Base-by-base conservation (phyloP, 2,797 vertebrate species). In the Gadopsis marmoratus region DNA sequence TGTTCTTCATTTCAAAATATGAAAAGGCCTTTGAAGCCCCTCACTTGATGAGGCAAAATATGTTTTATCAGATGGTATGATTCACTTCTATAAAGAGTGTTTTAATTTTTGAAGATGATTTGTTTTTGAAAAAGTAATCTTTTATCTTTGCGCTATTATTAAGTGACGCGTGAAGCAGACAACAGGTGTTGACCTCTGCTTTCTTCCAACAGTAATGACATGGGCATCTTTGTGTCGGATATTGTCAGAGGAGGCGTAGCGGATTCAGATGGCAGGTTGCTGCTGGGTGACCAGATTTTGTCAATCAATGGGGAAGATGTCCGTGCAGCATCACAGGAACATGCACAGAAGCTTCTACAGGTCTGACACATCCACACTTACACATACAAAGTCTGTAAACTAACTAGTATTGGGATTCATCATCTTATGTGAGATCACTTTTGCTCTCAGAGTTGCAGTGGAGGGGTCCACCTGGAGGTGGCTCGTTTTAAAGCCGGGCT, bases 141-240 rank as follows among this genome's bases (percentile, higher is more conserved):
- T 9, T 21, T 29, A 3, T 59, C 26, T 60, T 21, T 19, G 9
- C 31, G 21, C 10, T 66, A 19, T 41, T 45, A 13, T 39, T 13
- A 66, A 51, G 17, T 39, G 7, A 19, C 9, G 51, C 41, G 26
- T 71, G 74, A 33, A 63, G 47, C 71, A 58, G 77, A 78, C 59
- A 51, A 51, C 56, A 16, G 62, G 45, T 78, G 83, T 62, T 86
- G 88, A 91, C 91, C 81, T 92, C 84, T 83, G 68, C 78, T 90
- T 84, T 91, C 74, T 63, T 50, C 90, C 67, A 12, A 59, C 94
- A 99, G 97, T 90, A 97, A 97, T 89, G 97, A 97, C 89, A 97
- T 96, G 0, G 98, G 98, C 19, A 96, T 99, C 67, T 99, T 99
- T 93, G 97, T 99, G 81, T 98, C 97, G 33, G 97, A 98, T 85